Percentiles rank a stretch among this genome's conserved stretches.
These are phyloP conservation scores for Drosophila kikkawai DNA, from an alignment of 1,140 invertebrate species.

Conservation along the genomic window DNA sequence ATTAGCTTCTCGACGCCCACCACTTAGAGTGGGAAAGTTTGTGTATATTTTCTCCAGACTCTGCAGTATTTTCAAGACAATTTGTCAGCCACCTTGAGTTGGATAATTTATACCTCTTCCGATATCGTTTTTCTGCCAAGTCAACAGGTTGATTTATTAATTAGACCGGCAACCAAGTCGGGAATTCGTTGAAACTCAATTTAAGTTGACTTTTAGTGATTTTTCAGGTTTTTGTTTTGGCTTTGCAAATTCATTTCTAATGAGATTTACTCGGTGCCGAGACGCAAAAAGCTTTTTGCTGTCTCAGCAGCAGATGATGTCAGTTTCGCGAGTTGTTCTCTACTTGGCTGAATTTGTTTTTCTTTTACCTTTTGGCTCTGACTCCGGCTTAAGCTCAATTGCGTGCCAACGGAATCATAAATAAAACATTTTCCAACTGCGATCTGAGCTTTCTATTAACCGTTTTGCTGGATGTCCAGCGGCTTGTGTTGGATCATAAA, in stretches of 20 bases:
- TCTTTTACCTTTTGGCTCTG: background rate
- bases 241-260: conserved; percentile 76
- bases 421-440: conserved; percentile 45
- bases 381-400: conserved; percentile 30
- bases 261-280: conserved; percentile 46
- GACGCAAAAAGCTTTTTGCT: conserved; percentile 50
- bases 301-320: conserved; percentile 66
- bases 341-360: conserved; percentile 20
- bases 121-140: conserved; percentile 15
- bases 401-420: conserved; percentile 50
- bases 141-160: conserved; percentile 67
- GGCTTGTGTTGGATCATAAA: conserved; percentile 32
- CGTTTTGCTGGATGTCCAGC: conserved; percentile 42
- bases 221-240: conserved; percentile 54
- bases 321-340: conserved; percentile 40
- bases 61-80: background rate
- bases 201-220: conserved; percentile 17
- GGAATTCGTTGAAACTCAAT: conserved; percentile 32
- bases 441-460: conserved; percentile 34
- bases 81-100: conserved; percentile 28
- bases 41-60: background rate
- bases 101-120: conserved; percentile 52
- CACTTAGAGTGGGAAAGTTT: conserved; percentile 30
- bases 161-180: conserved; percentile 33
- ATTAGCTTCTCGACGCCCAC: conserved; percentile 58